Evolutionary conservation across 2,113 vertebrate genomes (phyloP), one percentile per base, ranked within the genome.

Genomic region (Pantherophis guttatus): DNA sequence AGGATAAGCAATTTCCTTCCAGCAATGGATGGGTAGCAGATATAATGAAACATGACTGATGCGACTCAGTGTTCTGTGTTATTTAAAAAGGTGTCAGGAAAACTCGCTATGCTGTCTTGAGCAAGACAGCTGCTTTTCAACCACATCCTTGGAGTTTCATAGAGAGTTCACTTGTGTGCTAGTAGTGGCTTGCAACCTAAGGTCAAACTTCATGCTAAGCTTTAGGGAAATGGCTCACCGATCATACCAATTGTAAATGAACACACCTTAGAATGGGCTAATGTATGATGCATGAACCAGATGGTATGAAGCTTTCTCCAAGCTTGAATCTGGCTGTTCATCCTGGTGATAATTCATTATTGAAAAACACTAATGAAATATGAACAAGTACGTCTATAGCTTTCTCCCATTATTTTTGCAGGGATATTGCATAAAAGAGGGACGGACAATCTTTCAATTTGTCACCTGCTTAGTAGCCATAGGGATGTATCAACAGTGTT

Each of bases 31-130:
- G 88, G 58, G 23, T 86, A 53, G 81, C 88, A 91, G 93, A 92
- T 91, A 95, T 93, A 88, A 94, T 92, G 94, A 96, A 96, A 96
- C 93, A 95, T 95, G 94, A 89, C 95, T 96, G 96, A 97, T 91
- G 91, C 95, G 95, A 96, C 93, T 91, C 86, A 93, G 93, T 91
- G 13, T 97, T 93, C 95, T 93, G 53, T 85, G 11, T 85, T 93
- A 97, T 89, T 91, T 95, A 96, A 96, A 95, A 93, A 93, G 91
- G 10, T 96, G 95, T 95, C 95, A 95, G 95, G 90, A 95, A 95
- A 97, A 94, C 95, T 91, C 94, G 94, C 93, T 94, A 88, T 95
- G 95, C 93, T 94, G 94, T 91, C 94, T 94, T 94, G 65, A 91
- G 94, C 90, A 95, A 70, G 92, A 93, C 75, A 81, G 55, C 75